These are phyloP conservation scores for Henricia sp. DNA, from an alignment of 53 echinoderm and acorn worm species.

Conservation along the genomic window DNA sequence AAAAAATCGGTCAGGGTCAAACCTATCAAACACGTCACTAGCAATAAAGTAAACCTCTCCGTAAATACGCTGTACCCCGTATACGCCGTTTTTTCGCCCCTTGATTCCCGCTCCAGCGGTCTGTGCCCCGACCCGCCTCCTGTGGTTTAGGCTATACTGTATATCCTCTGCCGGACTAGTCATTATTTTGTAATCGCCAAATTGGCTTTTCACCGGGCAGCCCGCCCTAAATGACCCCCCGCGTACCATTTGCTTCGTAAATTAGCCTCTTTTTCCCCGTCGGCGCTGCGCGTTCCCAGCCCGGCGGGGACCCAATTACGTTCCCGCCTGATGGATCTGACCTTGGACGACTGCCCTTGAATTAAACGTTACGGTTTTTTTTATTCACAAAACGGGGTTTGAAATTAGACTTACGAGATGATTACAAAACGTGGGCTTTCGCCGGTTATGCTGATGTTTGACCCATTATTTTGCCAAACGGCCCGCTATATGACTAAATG, in stretches of 20 bases:
- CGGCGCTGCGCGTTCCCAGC: conserved; percentile 26
- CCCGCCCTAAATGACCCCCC: conserved; percentile 55
- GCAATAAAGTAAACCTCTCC: conserved; percentile 36
- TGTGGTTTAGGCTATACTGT: not conserved
- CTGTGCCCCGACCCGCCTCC: not conserved
- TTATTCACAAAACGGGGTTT: conserved; percentile 11
- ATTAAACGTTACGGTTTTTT: conserved; percentile 49
- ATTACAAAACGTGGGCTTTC: conserved; percentile 14
- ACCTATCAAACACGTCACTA: conserved; percentile 33
- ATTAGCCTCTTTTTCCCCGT: conserved; percentile 46
- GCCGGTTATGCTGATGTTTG: conserved; percentile 20
- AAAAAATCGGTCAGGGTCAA: conserved; percentile 45
- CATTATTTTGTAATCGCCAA: conserved; percentile 49
- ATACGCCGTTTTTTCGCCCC: not conserved
- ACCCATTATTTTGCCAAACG: conserved; percentile 48
- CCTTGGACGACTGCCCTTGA: conserved; percentile 62
- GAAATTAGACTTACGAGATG: conserved; percentile 42
- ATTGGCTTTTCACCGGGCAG: conserved; percentile 43
- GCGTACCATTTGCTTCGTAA: conserved; percentile 53
- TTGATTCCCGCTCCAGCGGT: not conserved
- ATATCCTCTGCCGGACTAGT: not conserved
- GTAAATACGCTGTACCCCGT: not conserved
- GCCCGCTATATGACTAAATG: not conserved
- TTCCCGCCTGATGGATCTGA: conserved; percentile 30
- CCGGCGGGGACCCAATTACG: conserved; percentile 47